phyloP scores from a whole-genome alignment of 2,888 invertebrate genomes.

The Diloba caeruleocephala region DNA sequence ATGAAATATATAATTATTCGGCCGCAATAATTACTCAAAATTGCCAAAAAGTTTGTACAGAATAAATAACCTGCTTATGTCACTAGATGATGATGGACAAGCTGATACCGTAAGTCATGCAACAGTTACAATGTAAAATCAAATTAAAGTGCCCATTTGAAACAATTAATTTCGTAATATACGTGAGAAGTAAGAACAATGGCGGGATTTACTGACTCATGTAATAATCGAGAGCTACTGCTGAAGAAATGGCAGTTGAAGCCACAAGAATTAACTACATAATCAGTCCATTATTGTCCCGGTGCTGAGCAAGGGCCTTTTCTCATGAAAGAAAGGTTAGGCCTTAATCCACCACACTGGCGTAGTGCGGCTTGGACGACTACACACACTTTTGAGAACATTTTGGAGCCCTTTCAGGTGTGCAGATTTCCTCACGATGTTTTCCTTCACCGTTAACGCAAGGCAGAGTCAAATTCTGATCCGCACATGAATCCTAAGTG shows the following conservation, averaged over 20 bases:
- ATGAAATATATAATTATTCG: conserved; percentile 39
- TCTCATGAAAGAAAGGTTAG: too few species aligned
- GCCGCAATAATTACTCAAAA: conserved; percentile 36
- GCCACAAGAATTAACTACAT: conserved; percentile 4
- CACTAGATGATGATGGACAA: conserved; percentile 41
- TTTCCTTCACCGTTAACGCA: too few species aligned
- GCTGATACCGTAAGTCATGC: conserved; percentile 47
- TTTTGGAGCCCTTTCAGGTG: too few species aligned
- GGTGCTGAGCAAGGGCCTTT: too few species aligned
- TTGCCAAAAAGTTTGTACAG: conserved; percentile 36
- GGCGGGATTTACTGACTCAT: conserved; percentile 45
- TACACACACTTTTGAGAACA: too few species aligned
- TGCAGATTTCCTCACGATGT: too few species aligned
- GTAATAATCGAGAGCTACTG: conserved; percentile 37
- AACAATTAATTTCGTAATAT: conserved; percentile 56
- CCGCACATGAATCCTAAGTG: too few species aligned
- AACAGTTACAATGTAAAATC: conserved; percentile 46
- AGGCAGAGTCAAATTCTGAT: too few species aligned
- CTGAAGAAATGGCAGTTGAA: conserved; percentile 31
- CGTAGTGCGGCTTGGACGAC: too few species aligned
- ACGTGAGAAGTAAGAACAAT: conserved; percentile 58
- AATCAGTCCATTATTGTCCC: too few species aligned
- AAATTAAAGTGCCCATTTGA: conserved; percentile 45
- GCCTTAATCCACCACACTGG: too few species aligned
- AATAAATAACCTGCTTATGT: conserved; percentile 39